Percentiles rank a stretch among this genome's conserved stretches.
These are phyloP conservation scores for Brachyistius frenatus DNA, from an alignment of 2,113 vertebrate genomes.

Conservation along the genomic window DNA sequence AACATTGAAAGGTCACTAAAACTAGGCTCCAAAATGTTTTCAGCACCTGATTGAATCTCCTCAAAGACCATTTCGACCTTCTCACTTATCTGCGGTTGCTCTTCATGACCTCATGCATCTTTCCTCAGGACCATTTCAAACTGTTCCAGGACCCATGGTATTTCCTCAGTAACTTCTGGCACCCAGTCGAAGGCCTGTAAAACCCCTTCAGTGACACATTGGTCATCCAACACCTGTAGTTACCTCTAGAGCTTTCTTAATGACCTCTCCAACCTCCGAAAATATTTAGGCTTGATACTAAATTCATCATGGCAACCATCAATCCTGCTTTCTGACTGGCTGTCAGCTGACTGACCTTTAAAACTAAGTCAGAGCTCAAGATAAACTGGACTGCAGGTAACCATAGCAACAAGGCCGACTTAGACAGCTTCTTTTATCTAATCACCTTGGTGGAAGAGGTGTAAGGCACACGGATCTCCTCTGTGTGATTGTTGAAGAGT, in stretches of 20 bases:
- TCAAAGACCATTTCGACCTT: too few relatives aligned
- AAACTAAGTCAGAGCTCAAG: neutral
- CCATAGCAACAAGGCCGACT: rapidly evolving
- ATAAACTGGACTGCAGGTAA: neutral
- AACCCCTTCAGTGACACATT: too few relatives aligned
- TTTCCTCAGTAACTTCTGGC: neutral
- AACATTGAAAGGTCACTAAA: too few relatives aligned
- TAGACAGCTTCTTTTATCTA: neutral
- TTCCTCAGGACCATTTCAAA: too few relatives aligned
- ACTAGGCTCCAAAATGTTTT: too few relatives aligned
- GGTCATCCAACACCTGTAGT: neutral
- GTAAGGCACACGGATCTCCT: constrained; percentile 81
- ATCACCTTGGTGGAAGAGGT: constrained; percentile 87
- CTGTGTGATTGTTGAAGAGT: constrained; percentile 74
- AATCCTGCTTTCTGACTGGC: neutral
- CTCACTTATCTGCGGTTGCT: too few relatives aligned
- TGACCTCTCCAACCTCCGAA: neutral
- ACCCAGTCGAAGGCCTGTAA: neutral
- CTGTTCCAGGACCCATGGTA: neutral
- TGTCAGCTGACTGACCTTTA: neutral
- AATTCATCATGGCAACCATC: neutral
- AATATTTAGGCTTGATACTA: neutral
- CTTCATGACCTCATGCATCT: too few relatives aligned
- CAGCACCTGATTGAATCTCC: too few relatives aligned
- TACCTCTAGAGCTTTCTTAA: neutral